phyloP scores from a whole-genome alignment of 2,888 invertebrate species.

The Plutella xylostella region DNA sequence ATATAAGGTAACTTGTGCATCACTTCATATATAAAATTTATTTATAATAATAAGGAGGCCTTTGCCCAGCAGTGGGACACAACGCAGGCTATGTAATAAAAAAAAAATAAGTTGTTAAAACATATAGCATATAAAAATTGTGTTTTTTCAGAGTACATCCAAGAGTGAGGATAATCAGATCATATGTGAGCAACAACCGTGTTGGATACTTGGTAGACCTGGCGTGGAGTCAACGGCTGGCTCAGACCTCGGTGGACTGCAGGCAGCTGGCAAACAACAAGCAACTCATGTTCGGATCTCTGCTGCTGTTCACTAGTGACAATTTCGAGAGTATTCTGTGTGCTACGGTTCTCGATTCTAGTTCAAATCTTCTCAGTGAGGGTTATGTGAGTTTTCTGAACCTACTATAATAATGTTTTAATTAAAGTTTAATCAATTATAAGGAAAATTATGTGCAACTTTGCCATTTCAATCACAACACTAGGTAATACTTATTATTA shows the following conservation, averaged over 20 bases:
- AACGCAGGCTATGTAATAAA: too few relatives aligned
- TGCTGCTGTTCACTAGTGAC: constrained; percentile 78
- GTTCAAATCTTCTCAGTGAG: constrained; percentile 45
- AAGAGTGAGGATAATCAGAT: constrained; percentile 52
- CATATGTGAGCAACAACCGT: constrained; percentile 43
- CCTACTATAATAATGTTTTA: too few relatives aligned
- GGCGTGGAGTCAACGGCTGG: constrained; percentile 36
- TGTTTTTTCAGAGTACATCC: constrained; percentile 46
- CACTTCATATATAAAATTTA: neutral
- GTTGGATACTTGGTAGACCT: constrained; percentile 56
- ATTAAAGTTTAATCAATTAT: too few relatives aligned
- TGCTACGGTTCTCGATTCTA: constrained; percentile 73
- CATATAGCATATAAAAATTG: neutral
- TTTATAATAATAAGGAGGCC: too few relatives aligned
- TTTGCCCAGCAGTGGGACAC: too few relatives aligned
- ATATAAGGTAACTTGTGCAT: constrained; percentile 44
- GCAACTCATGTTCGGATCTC: constrained; percentile 77
- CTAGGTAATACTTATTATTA: too few relatives aligned
- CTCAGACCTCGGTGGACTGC: constrained; percentile 25
- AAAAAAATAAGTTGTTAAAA: neutral
- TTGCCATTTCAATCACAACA: too few relatives aligned
- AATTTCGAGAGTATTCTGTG: constrained; percentile 77
- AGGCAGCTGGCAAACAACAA: constrained; percentile 44
- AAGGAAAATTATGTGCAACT: too few relatives aligned
- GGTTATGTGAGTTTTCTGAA: constrained; percentile 73